A percentile compares a stretch with the other conserved stretches of the same genome.
Conservation (phyloP, 2,113 vertebrate species). For the Ivindomyrus marchei region DNA sequence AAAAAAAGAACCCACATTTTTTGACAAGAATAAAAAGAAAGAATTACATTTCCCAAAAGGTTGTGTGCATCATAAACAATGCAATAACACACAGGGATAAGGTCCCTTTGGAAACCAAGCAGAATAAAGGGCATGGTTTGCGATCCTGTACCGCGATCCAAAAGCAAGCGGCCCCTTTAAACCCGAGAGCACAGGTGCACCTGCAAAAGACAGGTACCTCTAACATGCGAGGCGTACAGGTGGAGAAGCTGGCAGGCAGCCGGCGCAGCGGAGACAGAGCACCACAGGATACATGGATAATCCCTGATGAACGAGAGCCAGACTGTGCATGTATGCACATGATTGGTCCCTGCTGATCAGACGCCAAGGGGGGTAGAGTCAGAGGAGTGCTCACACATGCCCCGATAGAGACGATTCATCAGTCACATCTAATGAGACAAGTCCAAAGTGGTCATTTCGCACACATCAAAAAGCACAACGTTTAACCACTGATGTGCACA, state of each 20-base stretch:
- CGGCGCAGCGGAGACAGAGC: background rate
- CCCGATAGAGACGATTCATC: background rate
- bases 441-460: background rate
- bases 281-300: background rate
- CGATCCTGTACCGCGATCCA: background rate
- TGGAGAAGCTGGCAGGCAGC: background rate
- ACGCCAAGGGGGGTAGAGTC: background rate
- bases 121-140: background rate
- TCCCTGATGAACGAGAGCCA: background rate
- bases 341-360: background rate
- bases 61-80: background rate
- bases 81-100: background rate
- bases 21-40: background rate
- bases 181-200: background rate
- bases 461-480: background rate
- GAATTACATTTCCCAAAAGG: background rate
- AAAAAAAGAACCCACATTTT: too few relatives aligned
- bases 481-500: background rate
- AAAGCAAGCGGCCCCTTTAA: background rate
- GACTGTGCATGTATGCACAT: background rate
- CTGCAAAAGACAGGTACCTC: constrained; percentile 3
- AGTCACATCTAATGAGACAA: background rate
- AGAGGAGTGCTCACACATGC: background rate
- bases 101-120: background rate
- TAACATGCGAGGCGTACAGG: background rate